A percentile compares a stretch with the other conserved stretches of the same genome.
These are phyloP conservation scores for Labeo rohita DNA, from an alignment of 2,113 vertebrate genomes.

Conservation along the genomic window DNA sequence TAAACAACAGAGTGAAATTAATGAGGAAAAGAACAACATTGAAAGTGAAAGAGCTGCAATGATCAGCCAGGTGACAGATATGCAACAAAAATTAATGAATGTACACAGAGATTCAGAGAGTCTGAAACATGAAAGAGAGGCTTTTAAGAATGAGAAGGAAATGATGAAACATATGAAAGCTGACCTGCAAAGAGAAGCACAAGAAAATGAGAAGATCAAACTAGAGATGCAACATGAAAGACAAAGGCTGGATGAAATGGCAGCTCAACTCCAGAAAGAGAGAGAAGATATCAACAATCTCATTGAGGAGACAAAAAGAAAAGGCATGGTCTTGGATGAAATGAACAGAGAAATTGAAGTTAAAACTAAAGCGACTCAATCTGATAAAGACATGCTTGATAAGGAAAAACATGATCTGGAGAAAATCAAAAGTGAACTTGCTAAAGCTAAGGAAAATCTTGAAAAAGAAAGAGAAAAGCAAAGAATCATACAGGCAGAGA, in stretches of 20 bases:
- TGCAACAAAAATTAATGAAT: not conserved
- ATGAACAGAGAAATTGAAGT: not conserved
- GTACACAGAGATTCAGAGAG: not conserved
- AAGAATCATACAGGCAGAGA: conserved; percentile 32
- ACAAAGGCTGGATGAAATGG: conserved; percentile 3
- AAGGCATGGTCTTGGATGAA: not conserved
- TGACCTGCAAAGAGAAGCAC: conserved; percentile 20
- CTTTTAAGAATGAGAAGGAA: conserved; percentile 1
- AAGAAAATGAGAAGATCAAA: conserved; percentile 36
- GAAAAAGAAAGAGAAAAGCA: not conserved
- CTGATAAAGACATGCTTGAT: conserved; percentile 5
- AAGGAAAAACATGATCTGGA: conserved; percentile 45
- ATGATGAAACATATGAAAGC: conserved; percentile 14
- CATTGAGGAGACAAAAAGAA: not conserved
- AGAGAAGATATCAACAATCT: not conserved
- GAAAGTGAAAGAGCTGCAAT: not conserved
- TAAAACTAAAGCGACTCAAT: not conserved
- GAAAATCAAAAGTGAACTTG: not conserved
- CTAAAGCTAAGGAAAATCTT: not conserved
- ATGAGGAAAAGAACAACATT: not conserved
- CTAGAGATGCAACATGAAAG: not conserved
- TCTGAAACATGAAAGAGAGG: not conserved
- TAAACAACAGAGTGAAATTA: not conserved
- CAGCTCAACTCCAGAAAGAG: not conserved
- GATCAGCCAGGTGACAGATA: not conserved